Base-by-base conservation (phyloP, 2,797 vertebrate genomes). In the Petrocephalus sullivani region DNA sequence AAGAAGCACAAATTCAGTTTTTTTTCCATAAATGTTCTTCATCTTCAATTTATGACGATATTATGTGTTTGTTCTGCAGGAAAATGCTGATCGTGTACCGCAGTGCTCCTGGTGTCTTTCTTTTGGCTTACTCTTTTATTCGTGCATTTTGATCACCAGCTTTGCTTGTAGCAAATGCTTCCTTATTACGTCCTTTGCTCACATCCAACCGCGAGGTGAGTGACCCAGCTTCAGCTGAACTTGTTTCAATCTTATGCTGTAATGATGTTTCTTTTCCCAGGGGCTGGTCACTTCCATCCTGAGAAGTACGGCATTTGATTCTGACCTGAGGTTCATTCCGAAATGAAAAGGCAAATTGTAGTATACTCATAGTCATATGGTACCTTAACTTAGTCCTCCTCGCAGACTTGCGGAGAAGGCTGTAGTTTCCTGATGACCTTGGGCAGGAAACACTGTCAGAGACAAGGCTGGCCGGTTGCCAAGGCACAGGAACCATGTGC, bases 241-340 rank as follows among this genome's bases (percentile, higher is more conserved):
- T 85, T 85, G 23, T 28, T 60, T 58, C 56, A 85, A 53, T 58
- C 84, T 60, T 7, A 37, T 10, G 12, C 51, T 85, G 49, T 28
- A 85, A 85, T 54, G 23, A 53, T 85, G 54, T 41, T 37, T 85
- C 28, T 16, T 60, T 85, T 85, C 84, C 84, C 84, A 60, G 84
- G 54, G 53, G 54, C 21, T 1, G 33, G 23, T 85, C 28, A 54
- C n/a, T 41, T 41, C 54, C 12, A 23, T 57, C 28, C 2, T 67
- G 64, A 54, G 84, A 58, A 85, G 7, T 37, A 9, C 7, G 23
- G 84, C 23, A 41, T 58, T 85, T 85, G 54, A 28, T 85, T 85
- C 49, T 85, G 84, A 85, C 84, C 56, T 3, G 84, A 41, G 28
- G 56, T 85, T 58, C 14, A 3, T 23, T 16, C 53, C 19, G 54